Evolutionary conservation across 2,888 invertebrate species (phyloP).

Genomic region (Allygus modestus): DNA sequence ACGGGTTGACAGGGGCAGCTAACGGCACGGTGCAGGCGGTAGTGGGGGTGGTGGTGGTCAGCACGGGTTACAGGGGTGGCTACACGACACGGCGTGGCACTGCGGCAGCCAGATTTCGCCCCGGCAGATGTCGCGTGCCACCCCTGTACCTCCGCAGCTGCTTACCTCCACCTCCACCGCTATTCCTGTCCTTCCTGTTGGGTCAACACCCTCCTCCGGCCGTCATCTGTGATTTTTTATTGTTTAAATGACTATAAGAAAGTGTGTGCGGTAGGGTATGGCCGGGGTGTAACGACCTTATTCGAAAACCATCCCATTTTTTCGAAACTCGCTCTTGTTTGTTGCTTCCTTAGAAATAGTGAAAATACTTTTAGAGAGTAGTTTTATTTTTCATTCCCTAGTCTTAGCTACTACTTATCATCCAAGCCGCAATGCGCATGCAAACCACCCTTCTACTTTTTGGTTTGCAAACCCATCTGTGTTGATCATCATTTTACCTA

Average conservation of each 20-base stretch:
- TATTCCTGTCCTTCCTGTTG: conserved; percentile 50
- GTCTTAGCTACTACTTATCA: too few species aligned
- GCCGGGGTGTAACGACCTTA: conserved; percentile 10
- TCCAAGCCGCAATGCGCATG: too few species aligned
- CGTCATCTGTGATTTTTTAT: conserved; percentile 39
- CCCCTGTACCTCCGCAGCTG: conserved; percentile 31
- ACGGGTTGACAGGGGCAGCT: neutral
- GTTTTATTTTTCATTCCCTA: too few species aligned
- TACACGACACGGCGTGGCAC: neutral
- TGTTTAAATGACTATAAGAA: conserved; percentile 35
- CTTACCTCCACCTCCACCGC: conserved; percentile 24
- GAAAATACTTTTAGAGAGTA: too few species aligned
- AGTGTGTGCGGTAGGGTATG: neutral
- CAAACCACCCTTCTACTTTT: too few species aligned
- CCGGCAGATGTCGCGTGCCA: conserved; percentile 54
- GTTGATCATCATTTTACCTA: too few species aligned
- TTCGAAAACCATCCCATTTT: neutral
- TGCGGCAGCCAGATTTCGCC: conserved; percentile 3
- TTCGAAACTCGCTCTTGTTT: neutral
- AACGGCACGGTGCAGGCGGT: neutral
- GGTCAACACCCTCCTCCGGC: conserved; percentile 45
- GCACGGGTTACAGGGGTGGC: neutral
- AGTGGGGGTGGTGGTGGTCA: neutral
- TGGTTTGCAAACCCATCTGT: too few species aligned
- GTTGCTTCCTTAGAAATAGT: too few species aligned